Evolutionary conservation across 2,888 invertebrate genomes (phyloP), one percentile per base, ranked within the genome.

Genomic region (Schrankia costaestrigalis): DNA sequence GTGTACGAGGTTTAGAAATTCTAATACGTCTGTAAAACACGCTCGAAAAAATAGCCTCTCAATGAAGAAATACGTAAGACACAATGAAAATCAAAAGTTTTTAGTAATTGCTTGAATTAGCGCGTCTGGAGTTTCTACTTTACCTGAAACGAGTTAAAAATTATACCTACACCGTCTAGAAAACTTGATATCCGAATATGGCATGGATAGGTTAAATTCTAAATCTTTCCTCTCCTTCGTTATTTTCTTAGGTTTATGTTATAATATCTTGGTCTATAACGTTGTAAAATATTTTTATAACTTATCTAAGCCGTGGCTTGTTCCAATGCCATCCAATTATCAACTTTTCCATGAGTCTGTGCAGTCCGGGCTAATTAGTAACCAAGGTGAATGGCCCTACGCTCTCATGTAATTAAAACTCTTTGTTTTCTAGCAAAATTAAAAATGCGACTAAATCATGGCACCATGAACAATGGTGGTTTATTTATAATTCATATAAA

Each of bases 401-500:
- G 26, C 41, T 57, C 51, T 52, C 46, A 46, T 40, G 38, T 57
- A 58, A 60, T 66, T 56, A 56, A 46, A 58, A 54, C 47, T 50
- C 43, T 63, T 64, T 56, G 56, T 49, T 63, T 56, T 51, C 49
- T 63, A 68, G 65, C 64, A 56, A 66, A 68, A 67, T 60, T 61
- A 58, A 52, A 62, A 54, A 61, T 50, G 46, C 57, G 45, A 61
- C 49, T 54, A 70, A 71, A 71, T 71, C 69, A 56, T 63, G 56
- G 56, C 41, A 56, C 37, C 56, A 50, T 47, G 52, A 58, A 56
- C 56, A 51, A 51, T 58, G 48, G 43, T 51, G 55, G 37, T 41
- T 56, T 52, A 67, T 74, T 71, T 69, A 64, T 67, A 67, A 72
- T 76, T 74, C 69, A 70, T 70, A n/a, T n/a, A 55, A 45, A 52